Evolutionary conservation across 2,888 invertebrate genomes (phyloP).

Genomic region (Euzetes globulus): DNA sequence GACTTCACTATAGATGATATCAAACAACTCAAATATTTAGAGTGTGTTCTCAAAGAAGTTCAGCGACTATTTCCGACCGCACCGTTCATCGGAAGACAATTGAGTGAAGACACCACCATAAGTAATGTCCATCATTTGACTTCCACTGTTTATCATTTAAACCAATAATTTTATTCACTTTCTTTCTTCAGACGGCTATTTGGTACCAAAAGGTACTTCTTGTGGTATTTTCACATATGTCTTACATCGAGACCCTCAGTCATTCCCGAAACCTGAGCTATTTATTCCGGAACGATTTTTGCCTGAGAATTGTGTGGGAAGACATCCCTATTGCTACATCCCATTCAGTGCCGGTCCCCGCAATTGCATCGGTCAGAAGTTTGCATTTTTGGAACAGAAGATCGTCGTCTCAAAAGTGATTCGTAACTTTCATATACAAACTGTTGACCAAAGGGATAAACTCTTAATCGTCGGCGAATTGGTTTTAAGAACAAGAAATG

Average conservation of each 20-base stretch:
- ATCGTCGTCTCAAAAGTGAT: slow-evolving; percentile 39
- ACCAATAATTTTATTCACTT: not conserved
- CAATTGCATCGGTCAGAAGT: slow-evolving; percentile 31
- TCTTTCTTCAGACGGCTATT: slow-evolving; percentile 39
- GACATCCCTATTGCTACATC: slow-evolving; percentile 21
- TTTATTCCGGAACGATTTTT: slow-evolving; percentile 19
- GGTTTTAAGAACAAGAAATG: slow-evolving; percentile 37
- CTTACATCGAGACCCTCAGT: slow-evolving; percentile 6
- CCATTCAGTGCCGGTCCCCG: slow-evolving; percentile 29
- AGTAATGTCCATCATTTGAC: slow-evolving; percentile 1
- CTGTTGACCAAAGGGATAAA: slow-evolving; percentile 40
- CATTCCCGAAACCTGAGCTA: not conserved
- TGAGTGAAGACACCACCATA: slow-evolving; percentile 46
- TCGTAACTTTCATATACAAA: slow-evolving; percentile 36
- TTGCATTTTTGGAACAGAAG: slow-evolving; percentile 26
- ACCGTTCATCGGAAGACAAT: slow-evolving; percentile 46
- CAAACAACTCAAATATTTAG: slow-evolving; percentile 47
- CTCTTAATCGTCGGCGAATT: slow-evolving; percentile 39
- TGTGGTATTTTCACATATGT: not conserved
- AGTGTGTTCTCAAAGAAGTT: slow-evolving; percentile 49
- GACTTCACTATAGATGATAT: slow-evolving; percentile 38
- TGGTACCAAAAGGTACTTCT: slow-evolving; percentile 38
- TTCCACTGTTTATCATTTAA: not conserved
- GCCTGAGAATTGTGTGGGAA: not conserved
- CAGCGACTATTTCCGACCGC: slow-evolving; percentile 49